Base-by-base conservation (phyloP, 2,797 vertebrate genomes). In the Mastacembelus armatus region DNA sequence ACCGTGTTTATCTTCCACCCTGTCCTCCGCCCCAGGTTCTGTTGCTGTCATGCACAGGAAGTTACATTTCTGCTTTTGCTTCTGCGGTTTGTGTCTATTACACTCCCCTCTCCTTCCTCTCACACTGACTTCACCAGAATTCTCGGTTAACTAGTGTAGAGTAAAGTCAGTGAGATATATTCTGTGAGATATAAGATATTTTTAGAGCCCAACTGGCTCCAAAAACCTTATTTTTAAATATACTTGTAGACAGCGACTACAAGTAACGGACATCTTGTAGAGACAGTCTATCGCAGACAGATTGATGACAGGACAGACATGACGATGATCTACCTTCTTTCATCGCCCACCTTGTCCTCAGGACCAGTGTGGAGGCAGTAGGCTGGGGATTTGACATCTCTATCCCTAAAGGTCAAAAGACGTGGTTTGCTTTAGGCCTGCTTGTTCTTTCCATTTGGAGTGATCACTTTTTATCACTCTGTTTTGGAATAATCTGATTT, bases 31-130 rank as follows among this genome's bases (percentile, higher is more conserved):
- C 87, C 71, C 22, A 44, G 47, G 70, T 80, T 84, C 16, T 74
- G 75, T 62, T 82, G 78, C 66, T 80, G 49, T 78, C 75, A 50
- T 84, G 82, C 87, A 92, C 92, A 94, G 94, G 94, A 94, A 94
- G 94, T 90, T 65, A 42, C 84, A 90, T 90, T 94, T 94, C 93
- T 94, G 92, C 93, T 93, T 93, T 92, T 92, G 66, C 77, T 76
- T 65, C 65, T 93, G 93, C 70, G 94, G 94, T 94, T 94, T 93
- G 83, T 82, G 76, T 75, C 62, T 80, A 60, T 64, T 74, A 80
- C 74, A 84, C 83, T 82, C 86, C 74, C 74, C 69, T 81, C 74
- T 79, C 87, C 88, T 92, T 91, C 90, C 77, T 86, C 81, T 85
- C 77, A 80, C 50, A 4, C 65, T 80, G 71, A 56, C 51, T 73